A percentile compares a stretch with the other conserved stretches of the same genome.
These are phyloP conservation scores for Leptura quadrifasciata DNA, from an alignment of 2,888 invertebrate genomes.

Conservation along the genomic window DNA sequence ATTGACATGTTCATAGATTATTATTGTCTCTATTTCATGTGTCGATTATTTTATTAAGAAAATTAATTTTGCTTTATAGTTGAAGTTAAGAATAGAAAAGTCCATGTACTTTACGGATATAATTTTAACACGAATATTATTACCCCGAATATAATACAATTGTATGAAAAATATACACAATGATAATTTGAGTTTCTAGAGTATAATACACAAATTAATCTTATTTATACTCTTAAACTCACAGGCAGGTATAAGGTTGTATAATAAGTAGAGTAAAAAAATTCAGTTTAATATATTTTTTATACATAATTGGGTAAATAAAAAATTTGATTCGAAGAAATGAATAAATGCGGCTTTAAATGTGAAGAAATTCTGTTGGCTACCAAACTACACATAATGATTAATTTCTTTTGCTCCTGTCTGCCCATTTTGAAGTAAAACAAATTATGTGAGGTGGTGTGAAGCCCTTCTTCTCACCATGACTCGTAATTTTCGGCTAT, in stretches of 20 bases:
- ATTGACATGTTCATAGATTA: no score
- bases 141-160: no score
- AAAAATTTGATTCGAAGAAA: conserved; percentile 24
- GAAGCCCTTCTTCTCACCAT: conserved; percentile 55
- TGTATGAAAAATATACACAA: no score
- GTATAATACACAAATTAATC: background rate
- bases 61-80: no score
- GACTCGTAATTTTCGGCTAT: conserved; percentile 56
- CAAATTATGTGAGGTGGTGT: conserved; percentile 57
- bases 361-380: conserved; percentile 34
- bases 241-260: background rate
- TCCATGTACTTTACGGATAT: no score
- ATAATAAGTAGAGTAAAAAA: background rate
- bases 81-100: no score
- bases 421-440: conserved; percentile 53
- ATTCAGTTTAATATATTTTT: conserved; percentile 2
- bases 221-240: background rate
- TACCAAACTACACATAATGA: conserved; percentile 54
- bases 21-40: no score
- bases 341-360: conserved; percentile 15
- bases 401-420: conserved; percentile 47
- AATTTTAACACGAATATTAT: no score
- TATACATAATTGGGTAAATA: conserved; percentile 17
- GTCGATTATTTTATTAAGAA: no score
- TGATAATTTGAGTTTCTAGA: no score